These are phyloP conservation scores for Hedya salicella DNA, from an alignment of 2,888 invertebrate genomes.

Conservation along the genomic window DNA sequence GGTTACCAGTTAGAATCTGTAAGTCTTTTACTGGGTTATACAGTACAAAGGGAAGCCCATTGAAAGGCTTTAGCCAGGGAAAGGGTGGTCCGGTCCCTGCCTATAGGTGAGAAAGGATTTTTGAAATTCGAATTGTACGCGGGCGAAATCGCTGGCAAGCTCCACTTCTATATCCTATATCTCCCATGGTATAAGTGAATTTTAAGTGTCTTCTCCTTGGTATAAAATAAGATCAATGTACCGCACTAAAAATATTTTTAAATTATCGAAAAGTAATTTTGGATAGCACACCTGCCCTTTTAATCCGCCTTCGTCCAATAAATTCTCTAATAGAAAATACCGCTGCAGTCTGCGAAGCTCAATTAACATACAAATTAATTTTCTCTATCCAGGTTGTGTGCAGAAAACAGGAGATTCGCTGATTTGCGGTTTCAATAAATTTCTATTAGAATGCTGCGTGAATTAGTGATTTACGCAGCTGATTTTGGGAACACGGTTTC, in stretches of 20 bases:
- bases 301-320: conserved; percentile 20
- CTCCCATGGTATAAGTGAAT: too few species aligned
- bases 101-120: too few species aligned
- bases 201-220: too few species aligned
- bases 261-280: conserved; percentile 12
- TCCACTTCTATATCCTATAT: too few species aligned
- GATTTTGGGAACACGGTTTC: neutral
- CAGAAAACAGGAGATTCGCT: neutral
- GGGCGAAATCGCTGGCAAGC: too few species aligned
- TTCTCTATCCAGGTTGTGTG: conserved; percentile 32
- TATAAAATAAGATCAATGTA: too few species aligned
- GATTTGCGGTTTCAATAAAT: conserved; percentile 15
- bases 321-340: conserved; percentile 49
- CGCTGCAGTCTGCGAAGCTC: conserved; percentile 45
- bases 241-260: conserved; percentile 4
- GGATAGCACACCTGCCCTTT: conserved; percentile 23
- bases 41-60: too few species aligned
- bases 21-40: too few species aligned
- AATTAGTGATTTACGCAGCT: conserved; percentile 8
- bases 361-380: conserved; percentile 61
- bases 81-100: too few species aligned
- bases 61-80: too few species aligned
- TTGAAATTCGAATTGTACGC: too few species aligned
- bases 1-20: too few species aligned
- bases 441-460: conserved; percentile 15